Conservation (phyloP, 2,888 invertebrate species). For the Drosophila prolongata region DNA sequence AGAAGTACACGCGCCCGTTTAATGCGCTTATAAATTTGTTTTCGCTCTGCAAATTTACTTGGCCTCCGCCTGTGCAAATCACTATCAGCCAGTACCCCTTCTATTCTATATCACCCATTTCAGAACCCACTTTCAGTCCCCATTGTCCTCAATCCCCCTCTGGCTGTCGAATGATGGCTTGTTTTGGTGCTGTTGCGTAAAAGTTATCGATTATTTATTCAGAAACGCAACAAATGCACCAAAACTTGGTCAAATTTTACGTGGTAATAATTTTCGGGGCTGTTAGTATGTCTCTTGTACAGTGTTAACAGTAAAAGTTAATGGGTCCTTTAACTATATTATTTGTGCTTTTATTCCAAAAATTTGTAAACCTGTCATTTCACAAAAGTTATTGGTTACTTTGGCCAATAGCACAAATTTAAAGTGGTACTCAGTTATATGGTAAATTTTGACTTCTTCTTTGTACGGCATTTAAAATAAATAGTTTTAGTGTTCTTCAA, state of each 20-base stretch:
- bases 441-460: not conserved
- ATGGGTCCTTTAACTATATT: slow-evolving; percentile 12
- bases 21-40: slow-evolving; percentile 78
- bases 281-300: slow-evolving; percentile 31
- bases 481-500: no score
- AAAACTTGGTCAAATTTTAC: slow-evolving; percentile 40
- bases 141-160: slow-evolving; percentile 23
- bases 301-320: slow-evolving; percentile 25
- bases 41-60: slow-evolving; percentile 67
- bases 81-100: not conserved
- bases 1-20: slow-evolving; percentile 66
- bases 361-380: not conserved
- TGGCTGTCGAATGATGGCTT: slow-evolving; percentile 52
- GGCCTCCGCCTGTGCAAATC: slow-evolving; percentile 14
- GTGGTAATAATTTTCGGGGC: slow-evolving; percentile 38
- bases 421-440: not conserved
- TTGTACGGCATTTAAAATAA: not conserved
- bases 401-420: slow-evolving; percentile 5
- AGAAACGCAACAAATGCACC: slow-evolving; percentile 66
- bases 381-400: slow-evolving; percentile 2
- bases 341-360: not conserved
- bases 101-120: slow-evolving; percentile 1
- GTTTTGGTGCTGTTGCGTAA: slow-evolving; percentile 59
- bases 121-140: slow-evolving; percentile 1
- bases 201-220: slow-evolving; percentile 75